A percentile compares a stretch with the other conserved stretches of the same genome.
These are phyloP conservation scores for Bellardia pandia DNA, from an alignment of 2,888 invertebrate genomes.

Conservation along the genomic window DNA sequence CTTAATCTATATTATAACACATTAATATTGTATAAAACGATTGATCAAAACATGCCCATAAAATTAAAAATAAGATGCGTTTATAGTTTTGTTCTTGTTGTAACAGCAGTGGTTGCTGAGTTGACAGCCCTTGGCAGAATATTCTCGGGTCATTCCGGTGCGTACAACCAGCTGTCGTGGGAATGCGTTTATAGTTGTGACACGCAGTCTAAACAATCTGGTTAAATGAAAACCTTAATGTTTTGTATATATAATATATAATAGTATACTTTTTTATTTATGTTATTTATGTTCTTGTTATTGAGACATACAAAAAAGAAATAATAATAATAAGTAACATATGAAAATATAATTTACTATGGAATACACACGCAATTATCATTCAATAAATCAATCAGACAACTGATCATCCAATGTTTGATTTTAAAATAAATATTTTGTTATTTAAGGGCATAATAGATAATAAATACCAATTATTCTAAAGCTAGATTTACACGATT, in stretches of 20 bases:
- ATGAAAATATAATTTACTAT: constrained; percentile 51
- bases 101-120: too few species aligned
- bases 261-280: constrained; percentile 25
- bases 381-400: constrained; percentile 30
- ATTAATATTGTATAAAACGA: too few species aligned
- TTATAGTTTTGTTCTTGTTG: too few species aligned
- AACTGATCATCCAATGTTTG: constrained; percentile 31
- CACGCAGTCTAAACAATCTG: too few species aligned
- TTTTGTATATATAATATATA: not conserved
- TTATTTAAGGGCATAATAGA: not conserved
- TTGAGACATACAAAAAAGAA: constrained; percentile 36
- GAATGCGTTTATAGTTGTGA: too few species aligned
- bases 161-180: too few species aligned
- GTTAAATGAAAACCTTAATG: not conserved
- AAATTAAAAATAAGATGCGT: too few species aligned
- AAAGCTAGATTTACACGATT: too few species aligned
- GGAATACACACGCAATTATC: constrained; percentile 42
- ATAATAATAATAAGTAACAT: constrained; percentile 38
- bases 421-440: constrained; percentile 23
- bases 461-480: constrained; percentile 9
- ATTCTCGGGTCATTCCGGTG: too few species aligned
- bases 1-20: too few species aligned
- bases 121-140: too few species aligned
- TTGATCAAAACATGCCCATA: too few species aligned
- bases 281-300: constrained; percentile 16